These are phyloP conservation scores for Ceriagrion tenellum DNA, from an alignment of 2,888 invertebrate species.

Conservation along the genomic window DNA sequence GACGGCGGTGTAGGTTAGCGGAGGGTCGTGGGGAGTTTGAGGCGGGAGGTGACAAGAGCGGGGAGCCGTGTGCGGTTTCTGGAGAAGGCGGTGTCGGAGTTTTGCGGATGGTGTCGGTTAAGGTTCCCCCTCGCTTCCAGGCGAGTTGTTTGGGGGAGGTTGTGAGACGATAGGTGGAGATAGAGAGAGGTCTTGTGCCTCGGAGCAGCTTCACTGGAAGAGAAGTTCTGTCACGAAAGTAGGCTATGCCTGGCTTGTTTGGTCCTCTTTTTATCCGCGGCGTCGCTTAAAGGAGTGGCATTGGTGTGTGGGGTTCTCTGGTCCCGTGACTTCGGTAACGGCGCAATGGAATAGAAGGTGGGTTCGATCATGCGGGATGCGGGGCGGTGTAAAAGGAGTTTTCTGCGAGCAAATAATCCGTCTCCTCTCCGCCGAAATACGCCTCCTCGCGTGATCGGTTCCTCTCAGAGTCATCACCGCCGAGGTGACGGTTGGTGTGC, in stretches of 20 bases:
- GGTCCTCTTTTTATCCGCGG: background rate
- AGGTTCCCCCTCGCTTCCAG: background rate
- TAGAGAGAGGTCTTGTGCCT: background rate
- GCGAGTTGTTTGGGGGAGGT: no score
- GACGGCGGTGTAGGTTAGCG: background rate
- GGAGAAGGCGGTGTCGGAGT: background rate
- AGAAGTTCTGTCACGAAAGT: background rate
- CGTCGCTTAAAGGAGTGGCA: background rate
- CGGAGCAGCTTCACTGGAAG: background rate
- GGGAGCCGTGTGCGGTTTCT: background rate
- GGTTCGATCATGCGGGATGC: no score
- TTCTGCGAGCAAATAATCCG: no score
- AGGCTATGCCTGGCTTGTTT: background rate
- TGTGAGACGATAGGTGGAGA: background rate
- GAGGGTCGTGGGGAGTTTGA: background rate
- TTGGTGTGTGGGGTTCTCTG: background rate
- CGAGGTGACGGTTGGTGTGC: no score
- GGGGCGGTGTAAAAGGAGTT: no score
- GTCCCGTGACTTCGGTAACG: no score
- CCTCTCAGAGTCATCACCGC: no score
- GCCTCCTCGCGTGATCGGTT: no score
- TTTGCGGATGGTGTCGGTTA: background rate
- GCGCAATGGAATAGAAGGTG: no score
- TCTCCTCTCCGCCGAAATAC: no score
- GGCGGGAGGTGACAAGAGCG: background rate